A percentile compares a stretch with the other conserved stretches of the same genome.
These are phyloP conservation scores for Drosophila conformis DNA, from an alignment of 2,888 invertebrate species.

Conservation along the genomic window DNA sequence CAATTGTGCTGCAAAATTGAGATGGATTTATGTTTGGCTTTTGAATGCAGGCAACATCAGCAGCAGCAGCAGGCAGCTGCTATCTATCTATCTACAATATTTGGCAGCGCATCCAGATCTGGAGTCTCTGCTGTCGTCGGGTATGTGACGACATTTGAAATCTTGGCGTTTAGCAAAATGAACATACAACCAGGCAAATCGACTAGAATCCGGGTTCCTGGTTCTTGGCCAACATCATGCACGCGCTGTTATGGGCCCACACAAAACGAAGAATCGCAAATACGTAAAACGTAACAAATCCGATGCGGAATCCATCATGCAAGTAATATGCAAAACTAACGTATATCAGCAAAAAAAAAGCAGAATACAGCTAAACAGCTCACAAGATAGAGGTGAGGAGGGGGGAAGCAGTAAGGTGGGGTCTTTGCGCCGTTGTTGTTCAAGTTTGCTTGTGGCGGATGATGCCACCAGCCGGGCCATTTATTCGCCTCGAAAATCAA, in stretches of 20 bases:
- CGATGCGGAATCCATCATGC: conserved; percentile 73
- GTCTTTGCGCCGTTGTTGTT: conserved; percentile 11
- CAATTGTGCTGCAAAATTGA: conserved; percentile 49
- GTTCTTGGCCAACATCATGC: background rate
- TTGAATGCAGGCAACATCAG: conserved; percentile 3
- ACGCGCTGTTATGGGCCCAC: conserved; percentile 57
- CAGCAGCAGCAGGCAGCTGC: conserved; percentile 10
- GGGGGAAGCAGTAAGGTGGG: background rate
- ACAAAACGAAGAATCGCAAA: conserved; percentile 61
- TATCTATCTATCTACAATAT: conserved; percentile 24
- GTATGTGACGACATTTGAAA: conserved; percentile 57
- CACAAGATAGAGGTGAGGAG: background rate
- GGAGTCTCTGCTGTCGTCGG: conserved; percentile 23
- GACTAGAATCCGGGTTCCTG: conserved; percentile 9
- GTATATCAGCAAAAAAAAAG: conserved; percentile 23
- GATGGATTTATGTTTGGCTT: conserved; percentile 60
- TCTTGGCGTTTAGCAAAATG: conserved; percentile 28
- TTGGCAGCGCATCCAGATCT: conserved; percentile 39
- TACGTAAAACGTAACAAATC: conserved; percentile 37
- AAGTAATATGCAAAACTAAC: conserved; percentile 74
- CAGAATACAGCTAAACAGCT: conserved; percentile 30
- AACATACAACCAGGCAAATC: background rate
- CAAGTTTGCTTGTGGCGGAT: conserved; percentile 24
- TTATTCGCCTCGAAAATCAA: conserved; percentile 60
- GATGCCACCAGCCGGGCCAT: conserved; percentile 37